phyloP scores from a whole-genome alignment of 1,140 invertebrate genomes.

The Lordiphosa collinella region DNA sequence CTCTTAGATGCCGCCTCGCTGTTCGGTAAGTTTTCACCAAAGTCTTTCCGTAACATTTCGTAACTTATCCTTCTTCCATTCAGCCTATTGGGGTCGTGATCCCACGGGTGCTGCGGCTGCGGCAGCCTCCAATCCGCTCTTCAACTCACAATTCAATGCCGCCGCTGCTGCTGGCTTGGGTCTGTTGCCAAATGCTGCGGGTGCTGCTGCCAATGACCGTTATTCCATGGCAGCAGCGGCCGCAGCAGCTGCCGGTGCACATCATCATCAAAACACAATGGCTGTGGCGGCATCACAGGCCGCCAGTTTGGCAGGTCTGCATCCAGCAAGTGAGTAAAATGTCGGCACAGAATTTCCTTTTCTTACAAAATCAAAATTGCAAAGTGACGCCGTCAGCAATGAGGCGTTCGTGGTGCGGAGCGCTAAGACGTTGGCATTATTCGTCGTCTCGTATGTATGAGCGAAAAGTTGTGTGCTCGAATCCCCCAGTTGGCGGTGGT shows the following conservation, averaged over 20 bases:
- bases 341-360: conserved; percentile 41
- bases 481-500: not conserved
- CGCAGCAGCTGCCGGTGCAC: conserved; percentile 81
- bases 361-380: not conserved
- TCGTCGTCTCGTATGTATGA: not conserved
- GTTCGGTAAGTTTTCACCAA: conserved; percentile 81
- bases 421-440: not conserved
- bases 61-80: conserved; percentile 28
- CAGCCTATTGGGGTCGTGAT: conserved; percentile 87
- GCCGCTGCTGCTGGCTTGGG: conserved; percentile 80
- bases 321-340: conserved; percentile 84
- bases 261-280: conserved; percentile 86
- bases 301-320: conserved; percentile 85
- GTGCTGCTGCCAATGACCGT: conserved; percentile 62
- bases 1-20: conserved; percentile 85
- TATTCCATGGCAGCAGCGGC: conserved; percentile 75
- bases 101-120: conserved; percentile 80
- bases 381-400: not conserved
- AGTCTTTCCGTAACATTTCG: no score
- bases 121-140: conserved; percentile 78
- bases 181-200: conserved; percentile 67
- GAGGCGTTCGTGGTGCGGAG: not conserved
- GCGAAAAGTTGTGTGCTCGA: not conserved
- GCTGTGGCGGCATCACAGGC: conserved; percentile 90
- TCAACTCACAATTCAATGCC: conserved; percentile 79